A percentile compares a stretch with the other conserved stretches of the same genome.
Evolutionary conservation across 2,113 vertebrate genomes (phyloP).

Genomic region (Grantiella picta): DNA sequence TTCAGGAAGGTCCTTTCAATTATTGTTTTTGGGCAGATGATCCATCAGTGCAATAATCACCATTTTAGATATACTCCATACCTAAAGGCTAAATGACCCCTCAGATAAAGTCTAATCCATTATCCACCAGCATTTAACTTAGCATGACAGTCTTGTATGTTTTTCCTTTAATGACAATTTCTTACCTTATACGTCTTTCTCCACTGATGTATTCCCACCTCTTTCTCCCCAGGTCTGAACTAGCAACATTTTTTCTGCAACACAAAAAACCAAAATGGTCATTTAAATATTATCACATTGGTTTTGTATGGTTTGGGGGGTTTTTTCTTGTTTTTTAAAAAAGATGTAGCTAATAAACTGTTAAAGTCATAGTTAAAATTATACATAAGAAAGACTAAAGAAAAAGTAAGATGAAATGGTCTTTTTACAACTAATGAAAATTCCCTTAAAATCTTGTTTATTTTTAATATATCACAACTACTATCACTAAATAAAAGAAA

Average conservation of each 20-base stretch:
- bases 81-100: neutral
- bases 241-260: neutral
- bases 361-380: neutral
- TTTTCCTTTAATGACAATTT: neutral
- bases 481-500: neutral
- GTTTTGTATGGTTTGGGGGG: neutral
- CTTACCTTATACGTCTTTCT: neutral
- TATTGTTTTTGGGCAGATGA: constrained; percentile 30
- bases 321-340: neutral
- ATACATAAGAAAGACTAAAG: neutral
- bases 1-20: constrained; percentile 19
- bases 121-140: constrained; percentile 4
- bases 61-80: neutral
- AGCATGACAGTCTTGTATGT: neutral
- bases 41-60: neutral
- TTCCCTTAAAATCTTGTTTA: neutral
- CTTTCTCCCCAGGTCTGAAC: neutral
- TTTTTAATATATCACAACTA: neutral
- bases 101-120: neutral
- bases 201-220: fast-evolving
- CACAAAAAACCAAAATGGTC: neutral
- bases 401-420: neutral
- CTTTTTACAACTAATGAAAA: neutral
- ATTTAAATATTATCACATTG: neutral
- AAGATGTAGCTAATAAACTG: neutral